phyloP scores from a whole-genome alignment of 2,113 vertebrate genomes.

The Atractosteus spatula region DNA sequence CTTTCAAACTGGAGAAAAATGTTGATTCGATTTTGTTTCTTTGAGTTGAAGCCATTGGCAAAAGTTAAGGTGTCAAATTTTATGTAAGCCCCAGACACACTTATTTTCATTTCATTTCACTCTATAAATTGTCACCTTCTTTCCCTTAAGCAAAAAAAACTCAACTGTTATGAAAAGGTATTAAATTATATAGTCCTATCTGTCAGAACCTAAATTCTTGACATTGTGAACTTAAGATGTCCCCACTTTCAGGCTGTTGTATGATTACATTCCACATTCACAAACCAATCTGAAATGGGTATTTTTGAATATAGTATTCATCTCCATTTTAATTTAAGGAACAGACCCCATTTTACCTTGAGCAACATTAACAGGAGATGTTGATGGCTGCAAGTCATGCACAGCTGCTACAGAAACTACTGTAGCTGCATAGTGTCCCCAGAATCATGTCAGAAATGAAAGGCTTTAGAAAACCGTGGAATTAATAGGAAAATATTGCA shows the following conservation, averaged over 20 bases:
- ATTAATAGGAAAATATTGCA: no score
- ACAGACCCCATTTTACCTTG: no score
- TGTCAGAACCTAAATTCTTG: slow-evolving; percentile 19
- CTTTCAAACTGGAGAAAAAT: not conserved
- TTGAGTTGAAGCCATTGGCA: not conserved
- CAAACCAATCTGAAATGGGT: not conserved
- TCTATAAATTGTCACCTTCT: not conserved
- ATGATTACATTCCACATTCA: slow-evolving; percentile 10
- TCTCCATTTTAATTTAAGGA: not conserved
- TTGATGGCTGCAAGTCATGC: no score
- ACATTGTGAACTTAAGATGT: slow-evolving; percentile 22
- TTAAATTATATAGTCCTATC: not conserved
- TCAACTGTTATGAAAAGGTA: not conserved
- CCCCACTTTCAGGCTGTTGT: slow-evolving; percentile 9
- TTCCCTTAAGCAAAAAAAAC: not conserved
- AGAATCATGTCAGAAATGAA: no score
- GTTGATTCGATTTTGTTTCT: not conserved
- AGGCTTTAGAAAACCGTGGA: no score
- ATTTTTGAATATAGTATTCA: slow-evolving; percentile 18
- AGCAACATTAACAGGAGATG: no score
- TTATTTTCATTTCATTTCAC: not conserved
- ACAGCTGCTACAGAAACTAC: no score
- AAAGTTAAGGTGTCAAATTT: not conserved
- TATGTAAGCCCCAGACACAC: not conserved
- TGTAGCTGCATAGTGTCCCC: no score